A percentile compares a stretch with the other conserved stretches of the same genome.
Evolutionary conservation across 2,888 invertebrate species (phyloP).

Genomic region (Schizaphis graminum): DNA sequence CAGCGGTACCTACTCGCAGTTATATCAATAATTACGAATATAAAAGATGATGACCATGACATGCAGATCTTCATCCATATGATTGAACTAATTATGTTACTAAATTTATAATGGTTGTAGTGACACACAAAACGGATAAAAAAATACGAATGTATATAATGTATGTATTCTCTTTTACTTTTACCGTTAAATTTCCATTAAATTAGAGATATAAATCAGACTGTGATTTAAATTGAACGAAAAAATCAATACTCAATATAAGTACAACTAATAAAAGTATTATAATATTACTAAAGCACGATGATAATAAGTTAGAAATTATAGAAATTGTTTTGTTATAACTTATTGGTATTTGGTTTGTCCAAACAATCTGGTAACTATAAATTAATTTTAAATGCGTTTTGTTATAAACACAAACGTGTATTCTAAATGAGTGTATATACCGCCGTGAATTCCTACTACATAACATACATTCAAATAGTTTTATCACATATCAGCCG

Average conservation of each 20-base stretch:
- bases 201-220: not conserved
- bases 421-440: not conserved
- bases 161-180: not conserved
- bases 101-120: not conserved
- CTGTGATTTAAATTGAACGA: not conserved
- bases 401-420: not conserved
- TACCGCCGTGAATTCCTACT: not conserved
- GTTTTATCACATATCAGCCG: not conserved
- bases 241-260: not conserved
- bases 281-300: not conserved
- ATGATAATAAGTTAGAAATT: not conserved
- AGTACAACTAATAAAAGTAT: not conserved
- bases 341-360: not conserved
- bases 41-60: conserved; percentile 12
- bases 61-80: not conserved
- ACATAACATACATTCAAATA: not conserved
- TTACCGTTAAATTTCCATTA: not conserved
- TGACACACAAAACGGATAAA: not conserved
- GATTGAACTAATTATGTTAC: conserved; percentile 14
- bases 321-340: not conserved
- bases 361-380: not conserved
- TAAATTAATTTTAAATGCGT: not conserved
- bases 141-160: not conserved
- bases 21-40: not conserved
- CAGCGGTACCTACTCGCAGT: not conserved